Evolutionary conservation across 2,888 invertebrate species (phyloP).

Genomic region (Molorchus minor): DNA sequence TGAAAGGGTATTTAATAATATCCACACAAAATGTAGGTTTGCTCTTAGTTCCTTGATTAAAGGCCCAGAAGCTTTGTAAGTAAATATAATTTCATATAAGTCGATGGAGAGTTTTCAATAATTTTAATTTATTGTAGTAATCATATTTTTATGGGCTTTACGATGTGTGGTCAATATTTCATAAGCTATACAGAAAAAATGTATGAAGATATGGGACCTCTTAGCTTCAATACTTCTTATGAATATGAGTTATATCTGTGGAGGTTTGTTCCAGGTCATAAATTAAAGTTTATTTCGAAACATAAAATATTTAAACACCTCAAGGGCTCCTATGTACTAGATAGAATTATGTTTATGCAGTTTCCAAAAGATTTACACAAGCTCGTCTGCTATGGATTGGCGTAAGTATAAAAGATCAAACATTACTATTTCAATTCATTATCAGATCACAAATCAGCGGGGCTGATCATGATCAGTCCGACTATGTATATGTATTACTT

Average conservation of each 20-base stretch:
- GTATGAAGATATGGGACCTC: constrained; percentile 43
- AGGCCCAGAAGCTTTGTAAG: constrained; percentile 53
- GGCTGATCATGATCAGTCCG: too few species aligned
- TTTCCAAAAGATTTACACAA: constrained; percentile 75
- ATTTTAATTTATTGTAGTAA: constrained; percentile 68
- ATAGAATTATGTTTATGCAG: constrained; percentile 75
- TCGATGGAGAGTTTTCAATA: not conserved
- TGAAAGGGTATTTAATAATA: constrained; percentile 59
- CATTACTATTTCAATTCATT: too few species aligned
- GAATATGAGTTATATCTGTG: constrained; percentile 61
- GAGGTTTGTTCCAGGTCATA: constrained; percentile 60
- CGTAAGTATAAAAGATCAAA: constrained; percentile 66
- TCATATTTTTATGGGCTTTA: constrained; percentile 93
- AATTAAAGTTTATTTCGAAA: constrained; percentile 56
- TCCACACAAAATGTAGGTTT: constrained; percentile 59
- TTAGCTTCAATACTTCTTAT: constrained; percentile 47
- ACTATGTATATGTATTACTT: too few species aligned
- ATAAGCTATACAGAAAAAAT: constrained; percentile 76
- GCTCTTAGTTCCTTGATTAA: constrained; percentile 49
- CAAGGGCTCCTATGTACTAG: constrained; percentile 53
- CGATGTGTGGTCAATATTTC: constrained; percentile 92
- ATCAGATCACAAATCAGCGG: too few species aligned
- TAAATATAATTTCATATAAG: constrained; percentile 21
- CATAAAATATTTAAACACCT: constrained; percentile 61
- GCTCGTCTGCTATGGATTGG: constrained; percentile 74